Conservation (phyloP, 2,888 invertebrate genomes). For the Mythimna impura region DNA sequence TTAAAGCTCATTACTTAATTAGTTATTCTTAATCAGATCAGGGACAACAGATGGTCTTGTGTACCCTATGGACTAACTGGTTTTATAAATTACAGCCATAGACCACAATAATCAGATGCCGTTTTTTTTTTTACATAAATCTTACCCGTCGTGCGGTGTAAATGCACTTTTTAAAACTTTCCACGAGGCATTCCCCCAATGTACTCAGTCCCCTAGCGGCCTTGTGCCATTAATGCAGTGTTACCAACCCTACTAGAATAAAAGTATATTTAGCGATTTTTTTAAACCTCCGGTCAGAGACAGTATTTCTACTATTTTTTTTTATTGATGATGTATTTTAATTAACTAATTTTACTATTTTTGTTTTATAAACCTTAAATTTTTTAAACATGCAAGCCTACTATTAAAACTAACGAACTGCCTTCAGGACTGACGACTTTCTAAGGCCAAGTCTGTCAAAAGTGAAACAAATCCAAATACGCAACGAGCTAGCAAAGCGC, state of each 20-base stretch:
- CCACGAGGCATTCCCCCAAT: constrained; percentile 53
- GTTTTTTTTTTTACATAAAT: not conserved
- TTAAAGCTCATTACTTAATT: too few species aligned
- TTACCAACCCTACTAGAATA: constrained; percentile 5
- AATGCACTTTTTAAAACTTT: constrained; percentile 9
- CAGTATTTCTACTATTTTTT: not conserved
- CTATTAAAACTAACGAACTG: too few species aligned
- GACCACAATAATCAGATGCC: not conserved
- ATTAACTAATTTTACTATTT: too few species aligned
- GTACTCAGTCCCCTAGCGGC: not conserved
- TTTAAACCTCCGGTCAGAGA: not conserved
- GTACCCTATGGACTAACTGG: too few species aligned
- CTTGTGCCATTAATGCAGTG: constrained; percentile 1
- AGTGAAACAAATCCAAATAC: too few species aligned
- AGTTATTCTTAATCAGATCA: too few species aligned
- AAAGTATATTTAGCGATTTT: not conserved
- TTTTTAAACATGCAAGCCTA: too few species aligned
- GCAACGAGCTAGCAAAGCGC: too few species aligned
- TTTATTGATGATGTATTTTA: not conserved
- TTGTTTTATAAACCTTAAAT: too few species aligned
- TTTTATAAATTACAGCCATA: not conserved
- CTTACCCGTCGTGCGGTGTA: constrained; percentile 26
- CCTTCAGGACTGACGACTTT: too few species aligned
- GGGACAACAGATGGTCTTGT: too few species aligned
- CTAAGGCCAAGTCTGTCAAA: too few species aligned